A percentile compares a stretch with the other conserved stretches of the same genome.
Conservation (phyloP, 2,888 invertebrate genomes). For the Conops quadrifasciatus region DNA sequence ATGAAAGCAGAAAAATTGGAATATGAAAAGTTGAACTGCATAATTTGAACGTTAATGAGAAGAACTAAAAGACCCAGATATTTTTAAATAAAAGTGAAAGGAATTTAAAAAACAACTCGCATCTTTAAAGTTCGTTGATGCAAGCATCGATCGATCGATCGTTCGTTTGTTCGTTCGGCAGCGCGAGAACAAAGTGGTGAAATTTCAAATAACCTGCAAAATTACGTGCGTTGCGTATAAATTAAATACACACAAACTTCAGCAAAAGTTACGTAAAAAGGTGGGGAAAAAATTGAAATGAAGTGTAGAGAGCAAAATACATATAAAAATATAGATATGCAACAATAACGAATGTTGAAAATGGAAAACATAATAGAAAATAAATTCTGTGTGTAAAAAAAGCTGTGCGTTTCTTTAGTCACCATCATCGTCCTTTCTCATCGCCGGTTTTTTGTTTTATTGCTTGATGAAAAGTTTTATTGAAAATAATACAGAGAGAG, state of each 20-base stretch:
- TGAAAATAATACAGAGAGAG: no score
- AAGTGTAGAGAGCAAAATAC: constrained; percentile 15
- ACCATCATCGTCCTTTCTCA: no score
- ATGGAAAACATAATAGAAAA: no score
- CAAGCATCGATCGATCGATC: no score
- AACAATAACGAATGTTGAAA: constrained; percentile 15
- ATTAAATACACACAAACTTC: constrained; percentile 21
- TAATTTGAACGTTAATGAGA: background rate
- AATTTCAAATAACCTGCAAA: constrained; percentile 8
- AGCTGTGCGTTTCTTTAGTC: no score
- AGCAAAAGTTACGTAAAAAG: constrained; percentile 22
- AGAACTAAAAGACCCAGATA: background rate
- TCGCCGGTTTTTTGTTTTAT: no score
- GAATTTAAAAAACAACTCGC: constrained; percentile 1
- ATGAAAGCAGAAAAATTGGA: background rate
- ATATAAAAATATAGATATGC: background rate
- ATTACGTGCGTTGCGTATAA: constrained; percentile 40
- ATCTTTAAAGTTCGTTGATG: background rate
- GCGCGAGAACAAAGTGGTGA: background rate
- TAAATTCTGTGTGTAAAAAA: no score
- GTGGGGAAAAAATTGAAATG: constrained; percentile 26
- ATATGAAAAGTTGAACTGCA: background rate
- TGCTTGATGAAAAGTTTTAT: no score
- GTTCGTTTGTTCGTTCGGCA: no score
- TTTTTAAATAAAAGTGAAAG: constrained; percentile 20